Conservation (phyloP, 1,140 invertebrate species). For the Bombus breviceps region DNA sequence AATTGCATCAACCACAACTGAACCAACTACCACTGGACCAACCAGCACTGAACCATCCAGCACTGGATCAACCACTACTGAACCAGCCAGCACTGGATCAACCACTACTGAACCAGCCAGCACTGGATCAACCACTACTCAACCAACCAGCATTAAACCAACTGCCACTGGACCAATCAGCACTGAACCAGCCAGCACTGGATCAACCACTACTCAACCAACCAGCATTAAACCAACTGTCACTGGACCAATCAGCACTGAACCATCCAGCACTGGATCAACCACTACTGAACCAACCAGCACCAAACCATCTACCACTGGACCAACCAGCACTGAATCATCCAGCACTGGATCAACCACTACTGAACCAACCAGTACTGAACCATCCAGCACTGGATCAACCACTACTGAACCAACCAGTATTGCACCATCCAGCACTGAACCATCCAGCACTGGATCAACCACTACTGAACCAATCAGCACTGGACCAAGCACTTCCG, state of each 20-base stretch:
- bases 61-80: too few relatives aligned
- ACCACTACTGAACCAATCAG: background rate
- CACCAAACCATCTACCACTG: accelerated
- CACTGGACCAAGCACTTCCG: accelerated
- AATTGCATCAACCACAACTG: background rate
- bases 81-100: too few relatives aligned
- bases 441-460: background rate
- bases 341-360: background rate
- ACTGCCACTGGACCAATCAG: accelerated
- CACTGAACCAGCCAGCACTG: accelerated
- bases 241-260: accelerated
- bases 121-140: accelerated
- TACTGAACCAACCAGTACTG: accelerated
- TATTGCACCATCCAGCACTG: background rate
- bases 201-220: accelerated
- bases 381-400: too few relatives aligned
- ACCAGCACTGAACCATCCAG: background rate
- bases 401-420: background rate
- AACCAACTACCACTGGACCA: background rate
- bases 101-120: accelerated
- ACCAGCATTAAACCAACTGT: too few relatives aligned
- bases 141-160: background rate
- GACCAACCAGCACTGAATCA: background rate
- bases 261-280: accelerated
- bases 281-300: too few relatives aligned